phyloP scores from a whole-genome alignment of 2,113 vertebrate species.

The Nannospalax galili region DNA sequence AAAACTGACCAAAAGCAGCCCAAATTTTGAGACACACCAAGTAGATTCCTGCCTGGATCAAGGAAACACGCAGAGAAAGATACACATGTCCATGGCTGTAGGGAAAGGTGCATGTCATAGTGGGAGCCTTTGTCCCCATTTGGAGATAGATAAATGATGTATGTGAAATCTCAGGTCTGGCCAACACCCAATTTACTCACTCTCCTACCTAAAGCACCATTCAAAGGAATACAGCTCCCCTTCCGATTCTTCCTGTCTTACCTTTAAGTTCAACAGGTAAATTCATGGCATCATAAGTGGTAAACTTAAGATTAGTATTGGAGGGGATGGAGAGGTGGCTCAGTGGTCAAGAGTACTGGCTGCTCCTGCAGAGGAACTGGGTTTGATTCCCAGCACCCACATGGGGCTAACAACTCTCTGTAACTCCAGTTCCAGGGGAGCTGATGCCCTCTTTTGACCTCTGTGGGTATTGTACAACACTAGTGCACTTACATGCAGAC shows the following conservation, averaged over 20 bases:
- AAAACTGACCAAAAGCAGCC: neutral
- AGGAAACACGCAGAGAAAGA: neutral
- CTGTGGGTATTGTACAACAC: no score
- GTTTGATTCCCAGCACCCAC: no score
- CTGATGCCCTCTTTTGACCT: no score
- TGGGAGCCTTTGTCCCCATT: neutral
- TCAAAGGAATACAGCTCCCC: neutral
- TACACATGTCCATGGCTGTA: neutral
- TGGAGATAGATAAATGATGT: neutral
- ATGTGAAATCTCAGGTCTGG: neutral
- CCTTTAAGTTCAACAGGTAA: neutral
- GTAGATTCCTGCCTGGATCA: neutral
- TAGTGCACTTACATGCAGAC: no score
- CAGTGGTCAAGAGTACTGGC: no score
- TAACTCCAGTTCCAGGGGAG: no score
- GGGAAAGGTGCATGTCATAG: neutral
- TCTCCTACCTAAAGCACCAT: neutral
- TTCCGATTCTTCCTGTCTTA: neutral
- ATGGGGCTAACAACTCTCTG: no score
- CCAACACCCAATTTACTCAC: neutral
- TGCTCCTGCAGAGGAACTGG: no score
- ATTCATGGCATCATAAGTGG: neutral
- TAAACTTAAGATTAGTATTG: neutral
- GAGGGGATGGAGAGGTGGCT: no score
- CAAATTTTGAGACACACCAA: conserved; percentile 19